Evolutionary conservation across 2,888 invertebrate species (phyloP).

Genomic region (Apodemia hepburni): DNA sequence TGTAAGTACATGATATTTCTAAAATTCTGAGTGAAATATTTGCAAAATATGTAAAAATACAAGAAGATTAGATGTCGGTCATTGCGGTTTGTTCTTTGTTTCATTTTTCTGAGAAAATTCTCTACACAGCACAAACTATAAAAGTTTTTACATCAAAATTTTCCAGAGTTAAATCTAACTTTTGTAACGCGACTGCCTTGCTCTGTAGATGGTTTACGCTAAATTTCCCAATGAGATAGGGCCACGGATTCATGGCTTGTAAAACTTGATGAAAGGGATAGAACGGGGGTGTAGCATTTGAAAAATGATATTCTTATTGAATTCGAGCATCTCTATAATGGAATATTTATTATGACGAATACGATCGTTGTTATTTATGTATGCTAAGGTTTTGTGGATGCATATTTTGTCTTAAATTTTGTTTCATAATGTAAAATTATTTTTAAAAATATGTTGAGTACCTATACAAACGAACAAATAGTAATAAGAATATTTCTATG

Average conservation of each 20-base stretch:
- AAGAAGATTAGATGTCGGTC: too few species aligned
- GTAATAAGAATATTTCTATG: too few species aligned
- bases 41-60: too few species aligned
- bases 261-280: slow-evolving; percentile 57
- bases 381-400: not conserved
- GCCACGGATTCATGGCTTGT: slow-evolving; percentile 64
- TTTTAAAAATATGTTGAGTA: not conserved
- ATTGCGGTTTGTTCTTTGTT: not conserved
- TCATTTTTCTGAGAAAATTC: not conserved
- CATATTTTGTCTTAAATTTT: slow-evolving; percentile 42
- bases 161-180: slow-evolving; percentile 17
- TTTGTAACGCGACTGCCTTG: slow-evolving; percentile 23
- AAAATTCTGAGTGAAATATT: too few species aligned
- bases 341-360: slow-evolving; percentile 29
- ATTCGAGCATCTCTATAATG: slow-evolving; percentile 27
- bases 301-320: slow-evolving; percentile 46
- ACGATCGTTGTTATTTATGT: slow-evolving; percentile 7
- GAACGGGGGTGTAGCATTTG: slow-evolving; percentile 40
- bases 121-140: slow-evolving; percentile 9
- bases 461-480: too few species aligned
- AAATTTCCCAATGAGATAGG: slow-evolving; percentile 70
- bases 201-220: slow-evolving; percentile 58
- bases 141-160: slow-evolving; percentile 19
- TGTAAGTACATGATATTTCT: too few species aligned
- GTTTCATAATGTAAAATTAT: slow-evolving; percentile 31